Evolutionary conservation across 1,140 invertebrate genomes (phyloP).

Genomic region (Ephestia elutella): DNA sequence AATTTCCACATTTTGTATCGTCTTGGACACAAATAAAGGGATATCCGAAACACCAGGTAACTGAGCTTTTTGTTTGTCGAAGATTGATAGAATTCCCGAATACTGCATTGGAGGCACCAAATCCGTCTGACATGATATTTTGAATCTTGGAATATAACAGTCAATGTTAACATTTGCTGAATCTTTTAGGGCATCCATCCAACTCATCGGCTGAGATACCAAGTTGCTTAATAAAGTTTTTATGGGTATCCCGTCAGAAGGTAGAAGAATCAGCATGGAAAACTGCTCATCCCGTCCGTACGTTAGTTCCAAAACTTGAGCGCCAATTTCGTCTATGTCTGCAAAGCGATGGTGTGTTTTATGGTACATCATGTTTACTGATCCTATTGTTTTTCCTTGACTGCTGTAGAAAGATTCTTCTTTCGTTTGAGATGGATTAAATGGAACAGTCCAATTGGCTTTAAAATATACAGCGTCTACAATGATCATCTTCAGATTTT

Average conservation of each 20-base stretch:
- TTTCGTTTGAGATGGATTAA: slow-evolving; percentile 76
- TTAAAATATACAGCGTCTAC: slow-evolving; percentile 86
- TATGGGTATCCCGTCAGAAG: slow-evolving; percentile 66
- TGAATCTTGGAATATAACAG: slow-evolving; percentile 78
- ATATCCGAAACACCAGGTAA: slow-evolving; percentile 77
- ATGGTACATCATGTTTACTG: slow-evolving; percentile 75
- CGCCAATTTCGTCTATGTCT: slow-evolving; percentile 65
- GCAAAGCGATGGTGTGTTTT: slow-evolving; percentile 58
- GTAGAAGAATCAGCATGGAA: slow-evolving; percentile 81
- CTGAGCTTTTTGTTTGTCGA: slow-evolving; percentile 75
- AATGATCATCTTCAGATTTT: slow-evolving; percentile 77
- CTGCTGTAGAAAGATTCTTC: slow-evolving; percentile 68
- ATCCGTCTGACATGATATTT: slow-evolving; percentile 75
- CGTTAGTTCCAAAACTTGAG: slow-evolving; percentile 79
- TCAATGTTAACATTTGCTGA: slow-evolving; percentile 68
- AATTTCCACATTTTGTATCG: slow-evolving; percentile 81
- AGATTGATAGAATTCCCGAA: slow-evolving; percentile 80
- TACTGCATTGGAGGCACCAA: slow-evolving; percentile 75
- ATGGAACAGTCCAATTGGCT: slow-evolving; percentile 80
- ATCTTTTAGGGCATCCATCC: slow-evolving; percentile 68
- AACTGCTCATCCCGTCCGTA: slow-evolving; percentile 78
- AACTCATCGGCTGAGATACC: slow-evolving; percentile 64
- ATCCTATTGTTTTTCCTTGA: slow-evolving; percentile 64
- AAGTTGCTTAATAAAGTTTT: slow-evolving; percentile 64
- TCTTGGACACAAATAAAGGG: slow-evolving; percentile 72